Evolutionary conservation across 2,113 vertebrate genomes (phyloP).

Genomic region (Corythaixoides concolor): DNA sequence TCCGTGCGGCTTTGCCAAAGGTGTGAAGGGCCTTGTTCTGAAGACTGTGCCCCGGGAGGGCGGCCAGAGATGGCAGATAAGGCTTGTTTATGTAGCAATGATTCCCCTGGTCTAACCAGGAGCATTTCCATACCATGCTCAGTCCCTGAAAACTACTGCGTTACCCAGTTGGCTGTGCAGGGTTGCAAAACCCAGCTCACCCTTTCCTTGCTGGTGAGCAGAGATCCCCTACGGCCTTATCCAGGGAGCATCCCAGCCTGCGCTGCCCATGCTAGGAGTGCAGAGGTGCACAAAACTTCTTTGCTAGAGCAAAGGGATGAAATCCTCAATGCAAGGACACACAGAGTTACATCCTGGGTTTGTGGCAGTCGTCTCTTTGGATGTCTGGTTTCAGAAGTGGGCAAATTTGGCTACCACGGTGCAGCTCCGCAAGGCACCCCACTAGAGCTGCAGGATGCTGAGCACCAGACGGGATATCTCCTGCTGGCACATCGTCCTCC

Average conservation of each 20-base stretch:
- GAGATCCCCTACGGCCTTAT: too few relatives aligned
- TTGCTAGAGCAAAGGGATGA: not conserved
- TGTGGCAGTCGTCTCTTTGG: not conserved
- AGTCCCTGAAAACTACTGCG: not conserved
- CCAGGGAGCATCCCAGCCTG: not conserved
- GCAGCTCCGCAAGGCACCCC: not conserved
- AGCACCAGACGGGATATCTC: not conserved
- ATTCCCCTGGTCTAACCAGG: not conserved
- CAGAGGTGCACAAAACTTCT: not conserved
- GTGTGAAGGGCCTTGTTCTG: not conserved
- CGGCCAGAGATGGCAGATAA: not conserved
- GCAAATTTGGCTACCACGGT: not conserved
- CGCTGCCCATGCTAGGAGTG: fast-evolving
- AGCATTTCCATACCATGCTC: not conserved
- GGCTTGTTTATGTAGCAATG: not conserved
- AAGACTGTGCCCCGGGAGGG: not conserved
- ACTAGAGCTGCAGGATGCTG: not conserved
- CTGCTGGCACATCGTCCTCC: not conserved
- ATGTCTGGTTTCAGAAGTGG: not conserved
- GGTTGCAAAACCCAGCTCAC: not conserved
- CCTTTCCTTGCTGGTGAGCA: not conserved
- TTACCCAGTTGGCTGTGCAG: not conserved
- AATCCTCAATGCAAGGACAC: fast-evolving
- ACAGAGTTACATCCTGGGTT: not conserved
- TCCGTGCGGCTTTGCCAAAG: not conserved